Evolutionary conservation across 2,888 invertebrate genomes (phyloP).

Genomic region (Anthoptus insignis): DNA sequence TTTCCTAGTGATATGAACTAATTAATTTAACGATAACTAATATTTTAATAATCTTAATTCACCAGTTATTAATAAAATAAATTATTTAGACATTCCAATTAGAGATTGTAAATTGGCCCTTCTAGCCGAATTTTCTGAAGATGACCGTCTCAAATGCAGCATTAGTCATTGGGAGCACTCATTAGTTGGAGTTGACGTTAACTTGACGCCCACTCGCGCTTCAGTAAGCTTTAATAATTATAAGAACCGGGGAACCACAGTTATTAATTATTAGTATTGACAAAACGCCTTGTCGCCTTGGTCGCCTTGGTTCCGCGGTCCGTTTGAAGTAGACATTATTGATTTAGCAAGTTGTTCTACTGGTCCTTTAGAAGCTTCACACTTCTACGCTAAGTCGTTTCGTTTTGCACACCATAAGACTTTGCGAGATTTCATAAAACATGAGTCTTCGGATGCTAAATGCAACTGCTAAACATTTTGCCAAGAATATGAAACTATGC

Average conservation of each 20-base stretch:
- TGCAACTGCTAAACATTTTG: slow-evolving; percentile 16
- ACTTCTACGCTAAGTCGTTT: slow-evolving; percentile 41
- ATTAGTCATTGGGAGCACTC: slow-evolving; percentile 81
- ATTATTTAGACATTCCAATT: slow-evolving; percentile 21
- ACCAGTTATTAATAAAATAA: not conserved
- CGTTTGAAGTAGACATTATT: slow-evolving; percentile 64
- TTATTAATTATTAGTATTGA: slow-evolving; percentile 83
- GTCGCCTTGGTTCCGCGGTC: slow-evolving; percentile 58
- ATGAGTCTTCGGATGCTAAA: slow-evolving; percentile 17
- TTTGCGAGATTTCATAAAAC: slow-evolving; percentile 18
- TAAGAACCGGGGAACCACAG: slow-evolving; percentile 69
- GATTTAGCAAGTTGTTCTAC: slow-evolving; percentile 54
- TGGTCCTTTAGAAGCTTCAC: slow-evolving; percentile 48
- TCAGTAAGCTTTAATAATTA: slow-evolving; percentile 81
- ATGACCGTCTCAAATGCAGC: slow-evolving; percentile 67
- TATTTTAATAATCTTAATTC: not conserved
- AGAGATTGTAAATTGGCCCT: slow-evolving; percentile 47
- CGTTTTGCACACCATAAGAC: slow-evolving; percentile 27
- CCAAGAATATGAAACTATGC: slow-evolving; percentile 7
- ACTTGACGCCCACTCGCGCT: slow-evolving; percentile 76
- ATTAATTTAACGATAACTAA: no score
- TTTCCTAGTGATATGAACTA: no score
- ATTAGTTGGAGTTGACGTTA: slow-evolving; percentile 83
- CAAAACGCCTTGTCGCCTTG: slow-evolving; percentile 67
- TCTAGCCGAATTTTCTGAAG: slow-evolving; percentile 64